Evolutionary conservation across 1,140 invertebrate species (phyloP), one percentile per base, ranked within the genome.

Genomic region (Ceratina japonica): DNA sequence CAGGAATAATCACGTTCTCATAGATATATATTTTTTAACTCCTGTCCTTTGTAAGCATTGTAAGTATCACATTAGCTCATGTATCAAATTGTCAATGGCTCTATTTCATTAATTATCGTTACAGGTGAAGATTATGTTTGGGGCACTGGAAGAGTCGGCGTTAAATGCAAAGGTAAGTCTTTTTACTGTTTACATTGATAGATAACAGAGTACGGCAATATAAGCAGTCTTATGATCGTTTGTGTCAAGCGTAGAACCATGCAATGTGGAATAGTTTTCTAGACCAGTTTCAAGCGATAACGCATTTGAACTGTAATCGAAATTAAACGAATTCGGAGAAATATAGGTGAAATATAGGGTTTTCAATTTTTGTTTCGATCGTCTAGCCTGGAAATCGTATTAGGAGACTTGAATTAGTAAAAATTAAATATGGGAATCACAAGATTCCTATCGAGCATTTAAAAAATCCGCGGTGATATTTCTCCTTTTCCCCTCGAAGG

Each of bases 61-160:
- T 94, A 90, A 93, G 93, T 94, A 88, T 49, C 24, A 49, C 12
- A 10, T 31, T 66, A 74, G 15, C 27, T 31, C 18, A 31, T 51
- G n/a, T 64, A 15, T 4, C n/a, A 58, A 10, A 15, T 22, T 44
- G 16, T 54, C 31, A 59, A 22, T 13, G n/a, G 73, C 72, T 27
- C 73, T 18, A 20, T 62, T 37, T 59, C n/a, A 22, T 15, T 54
- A 2, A n/a, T 20, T 58, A 80, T 66, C 86, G 44, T 81, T 91
- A 3, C 76, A 95, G 94, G 94, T 91, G 92, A 93, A 87, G 94
- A 94, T 89, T 95, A 95, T 86, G 94, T 95, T 82, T 95, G 94
- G 94, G 94, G 94, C 68, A 92, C 92, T 52, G 94, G 94, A 69
- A 93, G 90, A 90, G 92, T 94, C 76, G 94, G 93, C 27, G 87